These are phyloP conservation scores for Anomalospiza imberbis DNA, from an alignment of 2,797 vertebrate species.

Conservation along the genomic window DNA sequence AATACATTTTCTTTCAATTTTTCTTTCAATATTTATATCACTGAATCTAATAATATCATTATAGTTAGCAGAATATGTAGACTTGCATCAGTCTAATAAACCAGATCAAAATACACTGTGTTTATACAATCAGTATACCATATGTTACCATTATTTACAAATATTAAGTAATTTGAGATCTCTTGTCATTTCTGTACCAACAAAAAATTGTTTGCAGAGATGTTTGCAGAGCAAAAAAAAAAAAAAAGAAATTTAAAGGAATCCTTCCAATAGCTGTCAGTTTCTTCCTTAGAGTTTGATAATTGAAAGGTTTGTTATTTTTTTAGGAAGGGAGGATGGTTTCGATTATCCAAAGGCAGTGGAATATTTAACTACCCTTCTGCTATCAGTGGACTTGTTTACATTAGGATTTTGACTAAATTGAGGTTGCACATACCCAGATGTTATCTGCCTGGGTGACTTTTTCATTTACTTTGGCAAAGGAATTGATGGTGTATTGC, in stretches of 20 bases:
- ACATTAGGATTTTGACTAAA: slow-evolving; percentile 75
- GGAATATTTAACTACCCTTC: slow-evolving; percentile 76
- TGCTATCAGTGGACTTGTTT: slow-evolving; percentile 75
- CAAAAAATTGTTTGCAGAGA: background rate
- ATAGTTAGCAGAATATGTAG: background rate
- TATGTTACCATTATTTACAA: background rate
- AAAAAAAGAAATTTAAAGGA: background rate
- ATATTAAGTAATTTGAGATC: background rate
- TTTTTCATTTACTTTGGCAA: slow-evolving; percentile 56
- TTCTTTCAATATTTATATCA: background rate
- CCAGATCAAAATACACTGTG: background rate
- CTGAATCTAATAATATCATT: background rate
- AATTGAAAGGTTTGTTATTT: slow-evolving; percentile 60
- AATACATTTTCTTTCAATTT: background rate
- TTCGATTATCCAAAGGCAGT: slow-evolving; percentile 71
- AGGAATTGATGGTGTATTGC: slow-evolving; percentile 40
- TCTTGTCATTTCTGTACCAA: background rate
- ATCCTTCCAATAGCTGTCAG: slow-evolving; percentile 51
- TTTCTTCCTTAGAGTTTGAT: slow-evolving; percentile 49
- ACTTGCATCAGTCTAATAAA: background rate
- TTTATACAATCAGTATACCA: background rate
- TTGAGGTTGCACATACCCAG: slow-evolving; percentile 74
- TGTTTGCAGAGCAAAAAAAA: background rate
- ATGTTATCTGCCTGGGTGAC: slow-evolving; percentile 73
- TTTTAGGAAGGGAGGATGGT: slow-evolving; percentile 65